A percentile compares a stretch with the other conserved stretches of the same genome.
These are phyloP conservation scores for Achroia grisella DNA, from an alignment of 1,140 invertebrate genomes.

Conservation along the genomic window DNA sequence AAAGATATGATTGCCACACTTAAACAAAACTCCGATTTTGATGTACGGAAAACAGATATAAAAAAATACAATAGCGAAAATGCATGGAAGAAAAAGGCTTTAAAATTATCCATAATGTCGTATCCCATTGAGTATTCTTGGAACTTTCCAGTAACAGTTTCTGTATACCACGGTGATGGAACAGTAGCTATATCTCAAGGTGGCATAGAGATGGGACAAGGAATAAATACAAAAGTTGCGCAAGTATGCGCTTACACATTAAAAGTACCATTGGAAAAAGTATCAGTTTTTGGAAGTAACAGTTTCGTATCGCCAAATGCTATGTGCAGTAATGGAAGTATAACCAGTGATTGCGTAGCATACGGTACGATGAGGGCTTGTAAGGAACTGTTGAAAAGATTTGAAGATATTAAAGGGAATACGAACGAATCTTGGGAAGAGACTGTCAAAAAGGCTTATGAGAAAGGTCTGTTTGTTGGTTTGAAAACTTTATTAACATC, in stretches of 20 bases:
- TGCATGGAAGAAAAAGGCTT: slow-evolving; percentile 79
- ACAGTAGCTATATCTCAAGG: slow-evolving; percentile 79
- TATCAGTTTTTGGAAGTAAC: slow-evolving; percentile 81
- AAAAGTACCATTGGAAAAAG: slow-evolving; percentile 80
- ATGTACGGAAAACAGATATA: slow-evolving; percentile 66
- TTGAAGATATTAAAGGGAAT: slow-evolving; percentile 78
- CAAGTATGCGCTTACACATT: slow-evolving; percentile 85
- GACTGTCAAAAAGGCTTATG: slow-evolving; percentile 75
- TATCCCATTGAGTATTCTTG: slow-evolving; percentile 70
- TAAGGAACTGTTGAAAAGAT: slow-evolving; percentile 75
- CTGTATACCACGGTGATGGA: slow-evolving; percentile 79
- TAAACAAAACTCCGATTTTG: slow-evolving; percentile 71
- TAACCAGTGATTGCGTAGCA: slow-evolving; percentile 81
- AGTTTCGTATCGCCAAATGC: slow-evolving; percentile 80
- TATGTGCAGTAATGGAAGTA: slow-evolving; percentile 79
- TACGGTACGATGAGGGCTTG: slow-evolving; percentile 81
- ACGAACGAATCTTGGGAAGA: slow-evolving; percentile 79
- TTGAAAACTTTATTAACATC: too few species aligned
- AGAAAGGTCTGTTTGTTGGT: slow-evolving; percentile 29
- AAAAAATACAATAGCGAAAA: slow-evolving; percentile 64
- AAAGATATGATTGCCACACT: slow-evolving; percentile 72
- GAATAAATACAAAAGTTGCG: slow-evolving; percentile 78
- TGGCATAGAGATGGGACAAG: slow-evolving; percentile 85
- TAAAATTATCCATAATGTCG: slow-evolving; percentile 74
- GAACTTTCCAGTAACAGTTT: slow-evolving; percentile 75